phyloP scores from a whole-genome alignment of 2,797 vertebrate genomes.

The Brachyrhaphis roseni region DNA sequence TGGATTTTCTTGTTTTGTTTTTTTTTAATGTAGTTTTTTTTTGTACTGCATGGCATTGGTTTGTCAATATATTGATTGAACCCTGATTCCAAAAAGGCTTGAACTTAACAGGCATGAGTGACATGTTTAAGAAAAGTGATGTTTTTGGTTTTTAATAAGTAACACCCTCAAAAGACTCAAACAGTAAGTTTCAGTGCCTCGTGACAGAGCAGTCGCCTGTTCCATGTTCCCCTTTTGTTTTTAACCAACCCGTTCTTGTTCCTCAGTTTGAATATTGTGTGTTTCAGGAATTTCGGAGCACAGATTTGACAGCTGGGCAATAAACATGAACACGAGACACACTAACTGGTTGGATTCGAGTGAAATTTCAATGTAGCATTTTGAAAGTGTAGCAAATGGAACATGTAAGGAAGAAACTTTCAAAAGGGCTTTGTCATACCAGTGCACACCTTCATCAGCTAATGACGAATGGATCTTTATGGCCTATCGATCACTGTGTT shows the following conservation, averaged over 20 bases:
- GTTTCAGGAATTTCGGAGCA: constrained; percentile 25
- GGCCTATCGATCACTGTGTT: constrained; percentile 69
- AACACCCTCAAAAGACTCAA: neutral
- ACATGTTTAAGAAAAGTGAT: constrained; percentile 32
- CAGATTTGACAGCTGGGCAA: constrained; percentile 35
- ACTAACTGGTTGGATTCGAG: constrained; percentile 22
- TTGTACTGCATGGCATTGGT: constrained; percentile 63
- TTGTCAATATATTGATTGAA: constrained; percentile 43
- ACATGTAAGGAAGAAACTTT: constrained; percentile 57
- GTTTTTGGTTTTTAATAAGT: constrained; percentile 20
- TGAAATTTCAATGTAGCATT: constrained; percentile 73
- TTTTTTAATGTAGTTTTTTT: constrained; percentile 3
- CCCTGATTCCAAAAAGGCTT: constrained; percentile 37
- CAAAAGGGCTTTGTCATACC: constrained; percentile 76
- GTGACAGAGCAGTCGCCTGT: constrained; percentile 21
- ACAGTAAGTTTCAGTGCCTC: constrained; percentile 26
- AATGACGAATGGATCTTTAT: constrained; percentile 53
- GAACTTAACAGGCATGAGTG: constrained; percentile 67
- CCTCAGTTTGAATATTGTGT: constrained; percentile 26
- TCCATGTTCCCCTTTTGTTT: constrained; percentile 27
- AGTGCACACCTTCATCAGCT: constrained; percentile 64
- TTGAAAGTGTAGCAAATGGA: constrained; percentile 46
- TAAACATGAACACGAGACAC: constrained; percentile 27
- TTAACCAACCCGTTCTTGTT: constrained; percentile 23
- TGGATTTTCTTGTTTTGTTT: constrained; percentile 4